These are phyloP conservation scores for Serilophus lunatus DNA, from an alignment of 2,113 vertebrate species.

Conservation along the genomic window DNA sequence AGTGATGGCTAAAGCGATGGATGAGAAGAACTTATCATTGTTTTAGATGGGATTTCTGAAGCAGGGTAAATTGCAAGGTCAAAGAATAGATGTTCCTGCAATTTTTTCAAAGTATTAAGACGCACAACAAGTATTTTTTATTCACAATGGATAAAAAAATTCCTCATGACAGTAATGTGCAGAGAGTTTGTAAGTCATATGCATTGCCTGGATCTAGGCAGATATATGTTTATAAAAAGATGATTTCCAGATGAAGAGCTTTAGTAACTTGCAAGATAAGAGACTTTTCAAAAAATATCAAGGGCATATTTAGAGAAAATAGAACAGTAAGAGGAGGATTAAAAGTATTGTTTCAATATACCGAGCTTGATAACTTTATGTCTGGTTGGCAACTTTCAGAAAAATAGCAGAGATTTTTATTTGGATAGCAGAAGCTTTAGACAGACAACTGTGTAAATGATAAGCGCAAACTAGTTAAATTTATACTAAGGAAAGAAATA, in stretches of 20 bases:
- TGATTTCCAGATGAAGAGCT: conserved; percentile 20
- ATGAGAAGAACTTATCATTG: not conserved
- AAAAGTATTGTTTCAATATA: not conserved
- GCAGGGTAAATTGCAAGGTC: not conserved
- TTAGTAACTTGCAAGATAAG: conserved; percentile 7
- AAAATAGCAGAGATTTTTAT: not conserved
- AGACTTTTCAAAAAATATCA: not conserved
- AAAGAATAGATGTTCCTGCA: not conserved
- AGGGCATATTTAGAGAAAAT: not conserved
- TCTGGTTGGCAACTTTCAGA: not conserved
- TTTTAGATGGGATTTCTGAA: conserved; percentile 22
- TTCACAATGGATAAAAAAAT: not conserved
- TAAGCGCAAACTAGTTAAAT: not conserved
- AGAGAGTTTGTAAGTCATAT: not conserved
- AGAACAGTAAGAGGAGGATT: conserved; percentile 7
- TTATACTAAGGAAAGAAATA: not conserved
- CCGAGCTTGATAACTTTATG: conserved; percentile 9
- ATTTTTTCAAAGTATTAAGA: not conserved
- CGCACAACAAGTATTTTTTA: not conserved
- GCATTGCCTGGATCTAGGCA: not conserved
- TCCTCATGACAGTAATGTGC: not conserved
- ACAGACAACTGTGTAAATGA: not conserved
- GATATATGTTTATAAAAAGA: not conserved
- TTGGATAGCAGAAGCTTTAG: not conserved
- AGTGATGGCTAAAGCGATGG: not conserved